These are phyloP conservation scores for Hemaris fuciformis DNA, from an alignment of 2,888 invertebrate genomes.

Conservation along the genomic window DNA sequence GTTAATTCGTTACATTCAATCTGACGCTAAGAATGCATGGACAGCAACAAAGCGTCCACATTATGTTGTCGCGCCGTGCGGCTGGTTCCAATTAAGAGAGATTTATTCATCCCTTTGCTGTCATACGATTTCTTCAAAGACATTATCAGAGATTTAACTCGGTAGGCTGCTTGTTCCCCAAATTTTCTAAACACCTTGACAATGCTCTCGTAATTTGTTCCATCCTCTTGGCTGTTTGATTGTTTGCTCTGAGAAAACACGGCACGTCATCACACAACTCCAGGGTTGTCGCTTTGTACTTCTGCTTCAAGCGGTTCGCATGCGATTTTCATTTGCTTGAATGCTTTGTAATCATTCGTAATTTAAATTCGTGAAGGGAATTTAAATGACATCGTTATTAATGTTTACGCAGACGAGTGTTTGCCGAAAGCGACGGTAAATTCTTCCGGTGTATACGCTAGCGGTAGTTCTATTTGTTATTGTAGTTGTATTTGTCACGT, in stretches of 20 bases:
- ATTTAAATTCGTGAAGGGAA: conserved; percentile 52
- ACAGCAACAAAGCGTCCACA: conserved; percentile 66
- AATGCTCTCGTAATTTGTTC: conserved; percentile 74
- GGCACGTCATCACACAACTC: conserved; percentile 53
- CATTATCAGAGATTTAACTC: conserved; percentile 75
- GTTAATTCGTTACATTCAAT: conserved; percentile 63
- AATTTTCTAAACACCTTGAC: conserved; percentile 77
- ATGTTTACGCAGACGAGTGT: conserved; percentile 45
- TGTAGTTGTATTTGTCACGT: not conserved
- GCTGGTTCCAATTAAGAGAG: conserved; percentile 74
- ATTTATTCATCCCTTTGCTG: conserved; percentile 71
- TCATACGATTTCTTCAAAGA: conserved; percentile 64
- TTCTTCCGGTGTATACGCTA: conserved; percentile 25
- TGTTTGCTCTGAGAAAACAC: conserved; percentile 68
- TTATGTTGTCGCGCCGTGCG: conserved; percentile 71
- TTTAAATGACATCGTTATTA: conserved; percentile 53
- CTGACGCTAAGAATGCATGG: conserved; percentile 58
- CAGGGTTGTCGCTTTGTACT: conserved; percentile 55
- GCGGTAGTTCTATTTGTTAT: not conserved
- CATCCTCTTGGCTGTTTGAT: conserved; percentile 65
- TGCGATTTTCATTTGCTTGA: conserved; percentile 69
- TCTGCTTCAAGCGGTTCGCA: conserved; percentile 53
- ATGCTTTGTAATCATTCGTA: conserved; percentile 60
- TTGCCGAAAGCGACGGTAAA: conserved; percentile 38
- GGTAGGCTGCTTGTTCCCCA: conserved; percentile 73